These are phyloP conservation scores for Orientallactaga bullata DNA, from an alignment of 2,113 vertebrate genomes.

Conservation along the genomic window DNA sequence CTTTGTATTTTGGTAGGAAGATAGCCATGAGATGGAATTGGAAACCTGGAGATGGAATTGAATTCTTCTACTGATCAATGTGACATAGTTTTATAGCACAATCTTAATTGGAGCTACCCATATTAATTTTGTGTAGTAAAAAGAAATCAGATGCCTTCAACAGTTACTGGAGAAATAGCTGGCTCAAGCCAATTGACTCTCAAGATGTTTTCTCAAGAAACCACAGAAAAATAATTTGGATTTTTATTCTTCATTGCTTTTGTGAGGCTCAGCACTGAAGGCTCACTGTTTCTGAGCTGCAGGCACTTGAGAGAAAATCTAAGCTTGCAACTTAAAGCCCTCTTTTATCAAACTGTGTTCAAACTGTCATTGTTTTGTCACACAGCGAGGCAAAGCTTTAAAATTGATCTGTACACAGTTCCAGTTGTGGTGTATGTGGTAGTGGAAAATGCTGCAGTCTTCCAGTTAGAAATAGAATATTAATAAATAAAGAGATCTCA, in stretches of 20 bases:
- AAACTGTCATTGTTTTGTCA: constrained; percentile 71
- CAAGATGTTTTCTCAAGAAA: constrained; percentile 53
- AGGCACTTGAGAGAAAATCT: constrained; percentile 73
- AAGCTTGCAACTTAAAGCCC: constrained; percentile 56
- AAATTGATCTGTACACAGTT: constrained; percentile 56
- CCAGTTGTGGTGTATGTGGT: constrained; percentile 7
- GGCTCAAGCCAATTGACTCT: neutral
- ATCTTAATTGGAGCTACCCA: constrained; percentile 1
- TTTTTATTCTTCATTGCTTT: constrained; percentile 27
- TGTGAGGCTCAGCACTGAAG: constrained; percentile 52
- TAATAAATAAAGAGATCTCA: constrained; percentile 44
- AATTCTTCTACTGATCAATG: constrained; percentile 43
- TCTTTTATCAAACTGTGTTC: constrained; percentile 75
- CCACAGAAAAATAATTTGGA: constrained; percentile 54
- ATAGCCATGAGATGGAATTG: neutral
- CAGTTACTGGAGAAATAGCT: constrained; percentile 45
- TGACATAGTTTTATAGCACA: neutral
- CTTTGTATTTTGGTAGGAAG: neutral
- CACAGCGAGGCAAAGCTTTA: constrained; percentile 66
- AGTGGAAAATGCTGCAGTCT: neutral
- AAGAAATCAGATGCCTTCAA: constrained; percentile 28
- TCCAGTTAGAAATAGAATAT: constrained; percentile 1
- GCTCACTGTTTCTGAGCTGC: constrained; percentile 57
- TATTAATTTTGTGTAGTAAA: neutral
- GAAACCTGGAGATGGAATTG: neutral